These are phyloP conservation scores for Anguilla pacifica DNA, from an alignment of 2,797 vertebrate genomes.

Conservation along the genomic window DNA sequence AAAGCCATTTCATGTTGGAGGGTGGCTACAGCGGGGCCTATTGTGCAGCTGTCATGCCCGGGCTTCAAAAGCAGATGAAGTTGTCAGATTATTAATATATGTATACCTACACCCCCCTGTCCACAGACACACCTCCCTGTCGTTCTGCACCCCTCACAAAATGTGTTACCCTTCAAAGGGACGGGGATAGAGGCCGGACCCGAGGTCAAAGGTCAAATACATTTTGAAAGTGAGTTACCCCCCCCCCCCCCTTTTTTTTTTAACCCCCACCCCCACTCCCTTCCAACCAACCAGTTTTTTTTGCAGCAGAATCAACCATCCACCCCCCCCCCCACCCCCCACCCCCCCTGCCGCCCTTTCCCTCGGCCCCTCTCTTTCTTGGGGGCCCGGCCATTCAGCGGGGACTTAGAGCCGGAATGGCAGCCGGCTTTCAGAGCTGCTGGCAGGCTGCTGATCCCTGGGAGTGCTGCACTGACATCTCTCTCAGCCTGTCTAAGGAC, in stretches of 20 bases:
- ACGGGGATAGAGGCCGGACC: slow-evolving; percentile 63
- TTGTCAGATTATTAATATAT: slow-evolving; percentile 70
- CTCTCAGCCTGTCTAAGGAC: slow-evolving; percentile 60
- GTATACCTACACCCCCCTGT: slow-evolving; percentile 62
- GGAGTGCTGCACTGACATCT: slow-evolving; percentile 65
- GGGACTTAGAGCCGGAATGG: slow-evolving; percentile 76
- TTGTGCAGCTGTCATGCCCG: slow-evolving; percentile 69
- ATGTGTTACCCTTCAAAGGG: slow-evolving; percentile 70
- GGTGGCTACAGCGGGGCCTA: slow-evolving; percentile 55
- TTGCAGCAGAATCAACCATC: slow-evolving; percentile 54
- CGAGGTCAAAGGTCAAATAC: slow-evolving; percentile 64
- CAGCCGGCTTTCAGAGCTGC: slow-evolving; percentile 77
- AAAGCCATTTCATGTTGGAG: slow-evolving; percentile 53
- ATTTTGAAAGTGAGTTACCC: slow-evolving; percentile 42
- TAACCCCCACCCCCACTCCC: not conserved
- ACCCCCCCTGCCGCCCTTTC: slow-evolving; percentile 59
- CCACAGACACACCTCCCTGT: not conserved
- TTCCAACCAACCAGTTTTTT: slow-evolving; percentile 76
- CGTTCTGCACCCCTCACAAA: slow-evolving; percentile 53
- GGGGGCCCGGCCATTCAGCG: slow-evolving; percentile 76
- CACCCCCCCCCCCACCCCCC: slow-evolving; percentile 50
- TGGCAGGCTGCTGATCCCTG: slow-evolving; percentile 70
- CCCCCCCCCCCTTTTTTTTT: not conserved
- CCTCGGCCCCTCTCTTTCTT: not conserved
- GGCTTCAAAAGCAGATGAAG: slow-evolving; percentile 71